Base-by-base conservation (phyloP, 2,888 invertebrate species). In the Rhingia campestris region DNA sequence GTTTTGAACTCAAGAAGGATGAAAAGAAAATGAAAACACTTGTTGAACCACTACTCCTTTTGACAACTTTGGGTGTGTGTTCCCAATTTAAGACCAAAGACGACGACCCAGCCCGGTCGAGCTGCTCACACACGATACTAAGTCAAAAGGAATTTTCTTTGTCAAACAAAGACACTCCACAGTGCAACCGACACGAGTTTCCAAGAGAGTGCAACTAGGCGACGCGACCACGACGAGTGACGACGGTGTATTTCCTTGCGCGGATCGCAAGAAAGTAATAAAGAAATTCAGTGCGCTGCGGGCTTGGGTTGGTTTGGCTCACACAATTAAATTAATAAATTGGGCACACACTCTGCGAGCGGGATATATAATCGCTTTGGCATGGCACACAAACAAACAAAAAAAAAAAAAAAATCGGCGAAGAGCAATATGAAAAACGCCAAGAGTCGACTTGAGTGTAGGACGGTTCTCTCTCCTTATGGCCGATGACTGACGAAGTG, bases 271-370 rank as follows among this genome's bases (percentile, higher is more conserved):
- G 82, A 79, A 79, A 82, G 82, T 79, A 82, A 79, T 82, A 72
- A 79, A 69, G 79, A 82, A 82, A 82, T 82, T 79, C 67, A 79
- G 63, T 73, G 64, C 43, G 63, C 51, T 61, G 43, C 39, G 53
- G 61, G 35, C 58, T 45, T 45, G 67, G 49, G 39, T 67, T 69
- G 66, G 63, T 47, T 72, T 69, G 53, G 56, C 59, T 45, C 70
- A 84, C 70, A 84, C 80, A 84, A 84, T 84, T 84, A 80, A 84
- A 84, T 84, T 84, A 84, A 84, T 84, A 84, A 84, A 84, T 84
- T 84, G 84, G 84, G 84, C 79, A 80, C 84, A 84, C 84, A 84
- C 74, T 22, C 22, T 80, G 66, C 64, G 81, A 49, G 67, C 63
- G 67, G 54, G 54, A 67, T 54, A 84, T 84, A 80, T 84, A 80